phyloP scores from a whole-genome alignment of 2,888 invertebrate species.

The Epistrophe grossulariae region DNA sequence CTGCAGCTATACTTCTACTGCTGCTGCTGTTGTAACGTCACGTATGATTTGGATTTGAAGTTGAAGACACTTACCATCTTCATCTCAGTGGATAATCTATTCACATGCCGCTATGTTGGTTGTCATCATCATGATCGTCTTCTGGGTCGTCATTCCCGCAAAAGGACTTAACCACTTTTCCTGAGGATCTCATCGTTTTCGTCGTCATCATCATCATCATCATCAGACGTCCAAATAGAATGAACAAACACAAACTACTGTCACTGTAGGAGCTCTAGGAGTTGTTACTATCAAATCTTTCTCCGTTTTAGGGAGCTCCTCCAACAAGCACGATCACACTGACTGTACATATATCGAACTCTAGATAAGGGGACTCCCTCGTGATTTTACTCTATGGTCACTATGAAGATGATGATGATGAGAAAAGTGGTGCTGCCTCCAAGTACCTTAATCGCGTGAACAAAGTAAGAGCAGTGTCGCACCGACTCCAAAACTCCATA shows the following conservation, averaged over 20 bases:
- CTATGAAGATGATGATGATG: conserved; percentile 19
- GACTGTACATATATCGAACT: conserved; percentile 8
- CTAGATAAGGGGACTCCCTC: conserved; percentile 37
- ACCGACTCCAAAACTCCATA: conserved; percentile 9
- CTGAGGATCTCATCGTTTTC: conserved; percentile 65
- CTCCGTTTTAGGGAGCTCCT: conserved; percentile 64
- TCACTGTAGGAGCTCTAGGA: conserved; percentile 60
- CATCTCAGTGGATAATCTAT: conserved; percentile 63
- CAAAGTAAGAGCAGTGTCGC: conserved; percentile 50
- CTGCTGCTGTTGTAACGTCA: not conserved
- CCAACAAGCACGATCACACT: conserved; percentile 18
- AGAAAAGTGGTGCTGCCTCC: conserved; percentile 40
- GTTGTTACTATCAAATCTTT: conserved; percentile 69
- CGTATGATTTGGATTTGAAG: conserved; percentile 55
- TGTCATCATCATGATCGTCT: conserved; percentile 32
- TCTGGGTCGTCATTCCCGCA: conserved; percentile 36
- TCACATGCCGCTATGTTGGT: conserved; percentile 49
- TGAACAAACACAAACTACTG: conserved; percentile 68
- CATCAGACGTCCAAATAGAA: conserved; percentile 49
- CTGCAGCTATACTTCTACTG: not conserved
- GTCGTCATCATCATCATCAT: conserved; percentile 45
- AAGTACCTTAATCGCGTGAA: conserved; percentile 65
- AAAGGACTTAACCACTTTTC: conserved; percentile 74
- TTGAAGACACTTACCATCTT: conserved; percentile 60
- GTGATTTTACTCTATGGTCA: conserved; percentile 26